Base-by-base conservation (phyloP, 2,888 invertebrate species). In the Crocallis elinguaria region DNA sequence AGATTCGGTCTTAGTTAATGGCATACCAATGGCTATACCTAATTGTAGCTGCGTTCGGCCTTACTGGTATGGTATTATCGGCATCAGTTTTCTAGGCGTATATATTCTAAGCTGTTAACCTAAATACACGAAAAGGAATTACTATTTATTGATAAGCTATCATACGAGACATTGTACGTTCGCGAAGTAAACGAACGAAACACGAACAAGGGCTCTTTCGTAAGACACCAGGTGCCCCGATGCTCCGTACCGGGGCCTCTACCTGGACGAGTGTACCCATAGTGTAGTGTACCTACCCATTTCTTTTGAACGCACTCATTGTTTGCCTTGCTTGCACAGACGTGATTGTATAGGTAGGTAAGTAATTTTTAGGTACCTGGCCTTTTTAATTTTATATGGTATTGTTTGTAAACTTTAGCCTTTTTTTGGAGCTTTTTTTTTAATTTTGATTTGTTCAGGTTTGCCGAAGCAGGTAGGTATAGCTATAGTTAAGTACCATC, bases 141-240 rank as follows among this genome's bases (percentile, higher is more conserved):
- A 36, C 37, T 30, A 27, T 6, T 39, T 37, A 49, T 50, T 58
- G 58, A 60, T 58, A 60, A 49, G 53, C 42, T 60, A 58, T 58
- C 54, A 54, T 51, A 53, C 44, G 46, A n/a, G n/a, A n/a, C n/a
- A n/a, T n/a, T n/a, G n/a, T n/a, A n/a, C n/a, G n/a, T n/a, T n/a
- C n/a, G n/a, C n/a, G n/a, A n/a, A n/a, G n/a, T n/a, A n/a, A n/a
- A n/a, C n/a, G n/a, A n/a, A n/a, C n/a, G n/a, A 55, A 48, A 36
- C 13, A 43, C 32, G 23, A 25, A 33, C 49, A 64, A 53, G 53
- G 54, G 46, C 43, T 32, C 43, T 63, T 60, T 57, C 50, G 51
- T 41, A 13, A 51, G 44, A 21, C 53, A 52, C 49, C 60, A 60
- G 57, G 60, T 58, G 42, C 16, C 3, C 3, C 0, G 33, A 7